These are phyloP conservation scores for Scaptodrosophila lebanonensis DNA, from an alignment of 1,140 invertebrate species.

Conservation along the genomic window DNA sequence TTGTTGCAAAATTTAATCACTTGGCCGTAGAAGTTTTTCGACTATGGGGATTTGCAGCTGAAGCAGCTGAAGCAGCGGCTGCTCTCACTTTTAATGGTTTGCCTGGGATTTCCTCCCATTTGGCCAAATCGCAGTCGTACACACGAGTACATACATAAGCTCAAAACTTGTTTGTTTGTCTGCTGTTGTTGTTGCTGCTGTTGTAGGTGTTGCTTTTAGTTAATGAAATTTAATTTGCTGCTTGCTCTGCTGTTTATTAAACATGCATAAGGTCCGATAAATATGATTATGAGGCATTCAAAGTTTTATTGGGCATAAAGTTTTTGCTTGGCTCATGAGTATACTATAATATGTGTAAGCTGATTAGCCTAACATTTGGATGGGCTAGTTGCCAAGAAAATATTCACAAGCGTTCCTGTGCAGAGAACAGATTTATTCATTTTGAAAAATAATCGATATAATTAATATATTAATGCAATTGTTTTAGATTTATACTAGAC, in stretches of 20 bases:
- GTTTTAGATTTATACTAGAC: too few species aligned
- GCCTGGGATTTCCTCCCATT: conserved; percentile 53
- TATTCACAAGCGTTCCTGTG: too few species aligned
- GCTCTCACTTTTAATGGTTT: conserved; percentile 45
- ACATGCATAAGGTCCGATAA: conserved; percentile 22
- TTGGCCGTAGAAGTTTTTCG: conserved; percentile 35
- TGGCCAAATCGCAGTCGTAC: conserved; percentile 5
- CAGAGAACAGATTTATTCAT: too few species aligned
- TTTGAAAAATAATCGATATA: too few species aligned
- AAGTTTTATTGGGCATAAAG: background rate
- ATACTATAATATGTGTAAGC: too few species aligned
- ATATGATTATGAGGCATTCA: background rate
- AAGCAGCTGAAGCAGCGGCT: conserved; percentile 15
- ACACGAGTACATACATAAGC: too few species aligned
- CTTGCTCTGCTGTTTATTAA: conserved; percentile 11
- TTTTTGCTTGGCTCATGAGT: background rate
- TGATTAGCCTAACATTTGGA: too few species aligned
- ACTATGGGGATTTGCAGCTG: conserved; percentile 36
- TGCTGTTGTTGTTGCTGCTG: background rate
- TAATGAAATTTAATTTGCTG: conserved; percentile 64
- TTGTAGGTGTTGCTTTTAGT: conserved; percentile 50
- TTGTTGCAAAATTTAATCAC: conserved; percentile 63
- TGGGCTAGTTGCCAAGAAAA: too few species aligned
- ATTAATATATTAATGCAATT: too few species aligned
- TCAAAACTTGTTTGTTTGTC: too few species aligned